phyloP scores from a whole-genome alignment of 2,113 vertebrate species.

The Galeopterus variegatus region DNA sequence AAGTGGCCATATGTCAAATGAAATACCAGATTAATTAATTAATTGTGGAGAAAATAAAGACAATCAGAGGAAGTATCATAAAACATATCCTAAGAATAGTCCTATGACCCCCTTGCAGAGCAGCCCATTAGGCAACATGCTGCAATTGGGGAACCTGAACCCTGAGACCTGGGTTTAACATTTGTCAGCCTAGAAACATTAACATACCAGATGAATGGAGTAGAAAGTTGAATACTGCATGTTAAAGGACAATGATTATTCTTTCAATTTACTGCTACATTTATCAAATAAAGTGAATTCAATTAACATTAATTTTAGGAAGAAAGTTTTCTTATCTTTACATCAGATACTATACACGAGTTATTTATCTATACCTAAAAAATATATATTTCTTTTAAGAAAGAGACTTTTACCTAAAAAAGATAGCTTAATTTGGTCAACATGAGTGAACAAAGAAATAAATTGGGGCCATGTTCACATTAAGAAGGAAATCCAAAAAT shows the following conservation, averaged over 20 bases:
- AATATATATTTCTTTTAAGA: constrained; percentile 38
- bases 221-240: constrained; percentile 13
- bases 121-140: neutral
- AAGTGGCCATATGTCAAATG: constrained; percentile 22
- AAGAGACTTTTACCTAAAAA: constrained; percentile 48
- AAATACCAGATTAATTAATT: constrained; percentile 32
- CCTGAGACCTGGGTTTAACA: neutral
- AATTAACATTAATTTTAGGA: constrained; percentile 47
- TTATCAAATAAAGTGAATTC: constrained; percentile 41
- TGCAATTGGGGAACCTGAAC: neutral
- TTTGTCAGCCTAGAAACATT: constrained; percentile 1
- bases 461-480: neutral
- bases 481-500: constrained; percentile 13
- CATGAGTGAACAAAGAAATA: constrained; percentile 51
- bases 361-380: constrained; percentile 39
- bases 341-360: constrained; percentile 16
- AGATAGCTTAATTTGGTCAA: constrained; percentile 41
- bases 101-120: neutral
- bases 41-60: constrained; percentile 56
- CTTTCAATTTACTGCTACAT: constrained; percentile 53
- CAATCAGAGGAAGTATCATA: constrained; percentile 42
- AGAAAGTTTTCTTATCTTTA: constrained; percentile 5
- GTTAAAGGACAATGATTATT: constrained; percentile 42
- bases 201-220: neutral
- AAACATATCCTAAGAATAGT: constrained; percentile 42